A percentile compares a stretch with the other conserved stretches of the same genome.
phyloP scores from a whole-genome alignment of 2,113 vertebrate species.

The Meles meles region DNA sequence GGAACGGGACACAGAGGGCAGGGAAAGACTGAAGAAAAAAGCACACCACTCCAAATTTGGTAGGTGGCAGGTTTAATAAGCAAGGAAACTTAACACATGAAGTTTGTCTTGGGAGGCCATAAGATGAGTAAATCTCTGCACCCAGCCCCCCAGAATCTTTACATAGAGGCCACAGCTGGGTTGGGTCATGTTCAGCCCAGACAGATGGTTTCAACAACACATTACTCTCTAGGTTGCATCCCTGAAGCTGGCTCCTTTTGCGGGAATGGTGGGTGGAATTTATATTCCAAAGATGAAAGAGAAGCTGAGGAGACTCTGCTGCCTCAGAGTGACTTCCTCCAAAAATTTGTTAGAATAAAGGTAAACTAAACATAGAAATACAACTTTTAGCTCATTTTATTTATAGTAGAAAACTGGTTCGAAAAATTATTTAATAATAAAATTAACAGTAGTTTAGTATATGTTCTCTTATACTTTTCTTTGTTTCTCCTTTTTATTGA shows the following conservation, averaged over 20 bases:
- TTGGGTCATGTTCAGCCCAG: not conserved
- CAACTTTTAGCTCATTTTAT: not conserved
- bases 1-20: not conserved
- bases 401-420: not conserved
- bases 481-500: not conserved
- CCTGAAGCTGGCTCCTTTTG: not conserved
- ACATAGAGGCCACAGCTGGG: not conserved
- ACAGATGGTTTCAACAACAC: not conserved
- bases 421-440: not conserved
- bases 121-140: not conserved
- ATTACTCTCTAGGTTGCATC: not conserved
- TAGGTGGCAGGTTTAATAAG: not conserved
- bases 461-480: not conserved
- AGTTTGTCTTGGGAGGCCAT: not conserved
- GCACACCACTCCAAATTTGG: not conserved
- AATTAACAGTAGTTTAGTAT: not conserved
- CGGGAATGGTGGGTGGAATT: not conserved
- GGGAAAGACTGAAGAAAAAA: not conserved
- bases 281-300: not conserved
- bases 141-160: not conserved
- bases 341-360: not conserved
- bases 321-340: not conserved
- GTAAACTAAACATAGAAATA: not conserved
- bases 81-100: not conserved
- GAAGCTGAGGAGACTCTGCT: not conserved